Conservation (phyloP, 1,140 invertebrate genomes). For the Mactra quadrangularis region DNA sequence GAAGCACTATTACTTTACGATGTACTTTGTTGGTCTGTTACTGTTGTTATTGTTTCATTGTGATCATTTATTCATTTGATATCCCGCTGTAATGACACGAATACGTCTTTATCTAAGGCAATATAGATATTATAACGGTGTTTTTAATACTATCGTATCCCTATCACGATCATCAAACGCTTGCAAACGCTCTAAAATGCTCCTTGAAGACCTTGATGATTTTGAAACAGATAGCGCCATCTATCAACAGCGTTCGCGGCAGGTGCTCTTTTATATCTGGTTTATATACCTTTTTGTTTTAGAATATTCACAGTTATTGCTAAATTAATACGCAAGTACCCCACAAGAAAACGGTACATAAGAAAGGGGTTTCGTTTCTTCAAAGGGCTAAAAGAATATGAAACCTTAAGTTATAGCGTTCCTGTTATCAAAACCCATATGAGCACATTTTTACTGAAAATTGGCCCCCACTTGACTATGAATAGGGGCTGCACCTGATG, state of each 20-base stretch:
- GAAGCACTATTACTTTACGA: too few species aligned
- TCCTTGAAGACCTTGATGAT: slow-evolving; percentile 56
- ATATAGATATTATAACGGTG: slow-evolving; percentile 50
- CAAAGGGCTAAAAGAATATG: too few species aligned
- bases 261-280: slow-evolving; percentile 7
- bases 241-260: slow-evolving; percentile 38
- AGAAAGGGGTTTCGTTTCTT: too few species aligned
- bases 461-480: not conserved
- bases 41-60: not conserved
- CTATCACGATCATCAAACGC: slow-evolving; percentile 56
- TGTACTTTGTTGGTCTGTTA: too few species aligned
- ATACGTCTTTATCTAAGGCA: slow-evolving; percentile 42
- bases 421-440: too few species aligned
- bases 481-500: slow-evolving; percentile 16
- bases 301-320: too few species aligned
- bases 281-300: not conserved
- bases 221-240: slow-evolving; percentile 53
- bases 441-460: too few species aligned
- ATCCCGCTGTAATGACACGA: slow-evolving; percentile 31
- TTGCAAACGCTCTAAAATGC: slow-evolving; percentile 58
- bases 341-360: too few species aligned
- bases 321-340: too few species aligned
- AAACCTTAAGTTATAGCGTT: too few species aligned
- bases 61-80: slow-evolving; percentile 25
- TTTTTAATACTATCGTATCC: slow-evolving; percentile 52